phyloP scores from a whole-genome alignment of 64 coral and sea anemone genomes.

The Montipora capricornis region DNA sequence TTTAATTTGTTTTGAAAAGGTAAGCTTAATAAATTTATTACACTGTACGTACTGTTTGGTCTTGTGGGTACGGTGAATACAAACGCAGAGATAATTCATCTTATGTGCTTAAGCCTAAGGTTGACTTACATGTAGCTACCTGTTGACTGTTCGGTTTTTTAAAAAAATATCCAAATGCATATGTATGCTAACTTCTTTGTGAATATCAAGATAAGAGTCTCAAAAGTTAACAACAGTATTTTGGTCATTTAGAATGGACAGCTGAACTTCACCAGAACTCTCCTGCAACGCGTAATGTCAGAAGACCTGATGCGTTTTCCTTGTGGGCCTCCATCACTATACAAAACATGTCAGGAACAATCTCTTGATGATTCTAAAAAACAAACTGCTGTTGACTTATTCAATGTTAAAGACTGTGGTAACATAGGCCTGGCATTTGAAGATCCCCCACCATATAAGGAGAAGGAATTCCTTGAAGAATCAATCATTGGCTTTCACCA shows the following conservation, averaged over 20 bases:
- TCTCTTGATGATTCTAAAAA: not conserved
- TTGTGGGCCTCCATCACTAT: slow-evolving; percentile 10
- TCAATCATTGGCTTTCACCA: not conserved
- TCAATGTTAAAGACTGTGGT: not conserved
- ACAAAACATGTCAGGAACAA: not conserved
- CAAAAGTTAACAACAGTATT: not conserved
- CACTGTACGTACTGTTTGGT: too few species aligned
- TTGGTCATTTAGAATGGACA: not conserved
- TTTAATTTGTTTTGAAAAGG: too few species aligned
- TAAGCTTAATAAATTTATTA: too few species aligned
- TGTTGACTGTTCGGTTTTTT: too few species aligned
- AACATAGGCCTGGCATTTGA: not conserved
- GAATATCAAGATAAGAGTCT: too few species aligned
- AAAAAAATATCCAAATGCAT: too few species aligned
- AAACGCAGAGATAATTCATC: not conserved
- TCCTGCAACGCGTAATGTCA: not conserved
- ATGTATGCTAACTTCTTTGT: too few species aligned
- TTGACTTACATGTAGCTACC: too few species aligned
- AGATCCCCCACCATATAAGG: slow-evolving; percentile 38
- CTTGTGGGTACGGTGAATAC: too few species aligned
- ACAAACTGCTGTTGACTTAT: not conserved
- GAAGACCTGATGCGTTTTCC: not conserved
- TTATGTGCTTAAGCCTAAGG: not conserved
- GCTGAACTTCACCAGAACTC: not conserved
- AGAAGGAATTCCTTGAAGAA: not conserved